These are phyloP conservation scores for Nymphalis c-album DNA, from an alignment of 2,888 invertebrate species.

Conservation along the genomic window DNA sequence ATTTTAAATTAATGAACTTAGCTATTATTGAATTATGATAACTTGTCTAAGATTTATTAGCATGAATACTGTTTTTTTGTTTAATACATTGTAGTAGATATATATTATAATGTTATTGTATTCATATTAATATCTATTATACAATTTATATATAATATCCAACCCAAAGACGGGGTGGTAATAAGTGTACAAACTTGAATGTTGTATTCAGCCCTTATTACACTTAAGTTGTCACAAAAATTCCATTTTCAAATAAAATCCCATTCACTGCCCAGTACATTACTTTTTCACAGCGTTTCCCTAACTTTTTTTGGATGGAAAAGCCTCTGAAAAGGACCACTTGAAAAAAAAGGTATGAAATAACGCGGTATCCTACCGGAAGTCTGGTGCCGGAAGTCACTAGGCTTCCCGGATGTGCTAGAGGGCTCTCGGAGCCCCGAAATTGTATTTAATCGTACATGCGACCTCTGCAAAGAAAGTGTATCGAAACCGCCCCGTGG, in stretches of 20 bases:
- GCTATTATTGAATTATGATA: conserved; percentile 26
- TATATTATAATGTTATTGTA: too few species aligned
- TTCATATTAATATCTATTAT: too few species aligned
- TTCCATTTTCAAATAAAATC: conserved; percentile 38
- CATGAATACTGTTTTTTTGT: neutral
- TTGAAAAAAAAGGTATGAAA: conserved; percentile 71
- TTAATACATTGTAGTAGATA: too few species aligned
- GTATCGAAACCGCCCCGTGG: conserved; percentile 37
- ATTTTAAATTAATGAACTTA: conserved; percentile 32
- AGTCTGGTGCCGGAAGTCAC: conserved; percentile 71
- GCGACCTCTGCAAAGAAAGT: conserved; percentile 50
- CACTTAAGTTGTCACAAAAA: conserved; percentile 33
- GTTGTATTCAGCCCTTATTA: conserved; percentile 23
- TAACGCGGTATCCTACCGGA: conserved; percentile 73
- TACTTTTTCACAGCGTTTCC: conserved; percentile 54
- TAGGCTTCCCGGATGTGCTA: conserved; percentile 76
- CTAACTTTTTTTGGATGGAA: conserved; percentile 61
- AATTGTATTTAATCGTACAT: conserved; percentile 75
- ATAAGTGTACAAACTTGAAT: conserved; percentile 25
- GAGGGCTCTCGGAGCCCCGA: conserved; percentile 68
- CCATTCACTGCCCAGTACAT: conserved; percentile 41
- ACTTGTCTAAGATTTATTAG: neutral
- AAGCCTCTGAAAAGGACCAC: conserved; percentile 61
- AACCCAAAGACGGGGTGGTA: conserved; percentile 16
- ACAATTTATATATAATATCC: conserved; percentile 9